Evolutionary conservation across 2,888 invertebrate species (phyloP).

Genomic region (Macaria notata): DNA sequence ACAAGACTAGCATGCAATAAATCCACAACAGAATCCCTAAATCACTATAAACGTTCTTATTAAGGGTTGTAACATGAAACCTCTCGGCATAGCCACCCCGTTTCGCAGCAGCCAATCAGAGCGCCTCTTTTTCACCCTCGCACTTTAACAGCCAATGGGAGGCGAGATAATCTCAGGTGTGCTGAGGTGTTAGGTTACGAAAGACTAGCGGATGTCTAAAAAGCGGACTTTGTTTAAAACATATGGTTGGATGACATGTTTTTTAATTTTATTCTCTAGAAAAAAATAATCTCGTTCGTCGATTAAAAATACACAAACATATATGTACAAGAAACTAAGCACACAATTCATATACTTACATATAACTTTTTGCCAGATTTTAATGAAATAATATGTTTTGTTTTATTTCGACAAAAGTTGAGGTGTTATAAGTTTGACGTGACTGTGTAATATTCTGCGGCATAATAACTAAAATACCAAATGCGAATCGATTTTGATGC

Average conservation of each 20-base stretch:
- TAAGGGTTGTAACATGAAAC: conserved; percentile 63
- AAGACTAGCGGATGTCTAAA: conserved; percentile 28
- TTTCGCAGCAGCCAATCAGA: conserved; percentile 49
- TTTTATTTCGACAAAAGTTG: no score
- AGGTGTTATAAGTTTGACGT: no score
- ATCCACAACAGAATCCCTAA: conserved; percentile 52
- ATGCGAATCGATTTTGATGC: no score
- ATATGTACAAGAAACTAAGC: no score
- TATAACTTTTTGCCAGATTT: no score
- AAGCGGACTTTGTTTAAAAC: conserved; percentile 11
- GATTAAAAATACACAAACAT: no score
- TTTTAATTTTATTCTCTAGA: no score
- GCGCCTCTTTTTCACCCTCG: conserved; percentile 53
- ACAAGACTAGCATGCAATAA: conserved; percentile 28
- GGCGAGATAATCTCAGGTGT: conserved; percentile 54
- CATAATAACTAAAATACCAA: no score
- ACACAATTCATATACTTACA: no score
- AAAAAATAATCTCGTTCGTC: no score
- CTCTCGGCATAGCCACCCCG: conserved; percentile 55
- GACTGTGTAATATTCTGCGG: no score
- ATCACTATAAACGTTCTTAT: conserved; percentile 61
- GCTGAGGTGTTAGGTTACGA: conserved; percentile 56
- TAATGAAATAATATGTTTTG: no score
- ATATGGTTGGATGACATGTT: background rate
- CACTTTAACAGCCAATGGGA: conserved; percentile 51